Evolutionary conservation across 2,797 vertebrate species (phyloP).

Genomic region (Pyrocephalus nanus): DNA sequence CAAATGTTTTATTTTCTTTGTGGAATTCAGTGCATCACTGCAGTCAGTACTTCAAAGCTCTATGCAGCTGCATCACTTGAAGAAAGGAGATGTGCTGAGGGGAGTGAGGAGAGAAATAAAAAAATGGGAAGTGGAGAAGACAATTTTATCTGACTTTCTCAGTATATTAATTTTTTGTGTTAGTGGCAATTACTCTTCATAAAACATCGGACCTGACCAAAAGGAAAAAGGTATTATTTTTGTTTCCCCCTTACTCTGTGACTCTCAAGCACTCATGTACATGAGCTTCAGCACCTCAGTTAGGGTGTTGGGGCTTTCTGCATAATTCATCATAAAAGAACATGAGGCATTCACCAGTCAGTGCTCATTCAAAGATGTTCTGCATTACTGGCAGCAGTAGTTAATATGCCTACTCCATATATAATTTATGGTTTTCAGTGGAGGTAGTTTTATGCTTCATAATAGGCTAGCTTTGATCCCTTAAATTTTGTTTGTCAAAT

Average conservation of each 20-base stretch:
- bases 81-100: neutral
- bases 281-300: conserved; percentile 60
- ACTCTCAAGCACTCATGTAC: neutral
- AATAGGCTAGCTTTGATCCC: conserved; percentile 60
- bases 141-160: conserved; percentile 38
- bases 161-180: neutral
- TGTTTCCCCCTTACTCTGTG: conserved; percentile 22
- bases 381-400: conserved; percentile 38
- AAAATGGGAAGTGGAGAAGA: neutral
- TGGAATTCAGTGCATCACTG: conserved; percentile 28
- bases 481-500: conserved; percentile 54
- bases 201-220: neutral
- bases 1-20: conserved; percentile 18
- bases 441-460: conserved; percentile 49
- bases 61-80: conserved; percentile 9
- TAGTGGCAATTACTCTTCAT: conserved; percentile 13
- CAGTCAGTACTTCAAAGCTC: conserved; percentile 2
- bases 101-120: no score
- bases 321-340: conserved; percentile 75
- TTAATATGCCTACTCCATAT: conserved; percentile 48
- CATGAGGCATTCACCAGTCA: conserved; percentile 55
- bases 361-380: conserved; percentile 58
- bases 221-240: conserved; percentile 22
- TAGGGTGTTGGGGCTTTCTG: conserved; percentile 46
- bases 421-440: conserved; percentile 60